phyloP scores from a whole-genome alignment of 2,888 invertebrate species.

The Apotomis turbidana region DNA sequence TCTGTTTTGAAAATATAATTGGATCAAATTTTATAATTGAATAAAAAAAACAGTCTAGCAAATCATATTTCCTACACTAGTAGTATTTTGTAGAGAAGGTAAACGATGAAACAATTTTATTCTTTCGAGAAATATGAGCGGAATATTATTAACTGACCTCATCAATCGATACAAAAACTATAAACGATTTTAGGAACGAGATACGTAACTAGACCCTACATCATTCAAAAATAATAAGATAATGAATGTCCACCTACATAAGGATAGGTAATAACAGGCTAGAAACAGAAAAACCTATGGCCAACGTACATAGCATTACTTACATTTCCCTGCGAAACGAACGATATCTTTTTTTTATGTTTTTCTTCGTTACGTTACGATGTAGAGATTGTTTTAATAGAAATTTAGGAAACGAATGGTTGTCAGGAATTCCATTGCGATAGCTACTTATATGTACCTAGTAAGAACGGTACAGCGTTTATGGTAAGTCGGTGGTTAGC shows the following conservation, averaged over 20 bases:
- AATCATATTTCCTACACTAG: too few relatives aligned
- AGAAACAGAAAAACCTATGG: not conserved
- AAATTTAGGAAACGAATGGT: not conserved
- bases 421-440: not conserved
- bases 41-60: too few relatives aligned
- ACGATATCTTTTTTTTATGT: not conserved
- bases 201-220: not conserved
- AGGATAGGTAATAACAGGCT: not conserved
- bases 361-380: not conserved
- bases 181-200: constrained; percentile 1
- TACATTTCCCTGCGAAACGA: not conserved
- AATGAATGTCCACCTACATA: constrained; percentile 12
- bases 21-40: too few relatives aligned
- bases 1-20: too few relatives aligned
- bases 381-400: not conserved
- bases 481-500: constrained; percentile 22
- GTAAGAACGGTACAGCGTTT: constrained; percentile 22
- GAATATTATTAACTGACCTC: constrained; percentile 1
- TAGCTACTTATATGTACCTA: not conserved
- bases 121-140: too few relatives aligned
- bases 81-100: too few relatives aligned
- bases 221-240: constrained; percentile 3
- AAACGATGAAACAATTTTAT: too few relatives aligned
- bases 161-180: not conserved
- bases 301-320: not conserved